Percentiles rank a stretch among this genome's conserved stretches.
phyloP scores from a whole-genome alignment of 2,113 vertebrate genomes.

The Bubalus kerabau region DNA sequence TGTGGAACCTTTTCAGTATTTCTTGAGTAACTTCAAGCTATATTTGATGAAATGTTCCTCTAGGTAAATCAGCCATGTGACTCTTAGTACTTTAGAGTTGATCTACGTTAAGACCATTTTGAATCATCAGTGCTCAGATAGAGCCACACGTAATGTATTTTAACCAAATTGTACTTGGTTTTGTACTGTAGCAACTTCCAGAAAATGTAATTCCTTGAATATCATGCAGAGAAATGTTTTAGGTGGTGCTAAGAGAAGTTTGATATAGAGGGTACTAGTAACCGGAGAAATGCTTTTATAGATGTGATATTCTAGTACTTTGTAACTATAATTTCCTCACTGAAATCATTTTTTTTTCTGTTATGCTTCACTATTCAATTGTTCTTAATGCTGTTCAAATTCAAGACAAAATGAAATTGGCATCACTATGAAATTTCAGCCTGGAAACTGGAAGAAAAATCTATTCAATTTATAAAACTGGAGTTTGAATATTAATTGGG shows the following conservation, averaged over 20 bases:
- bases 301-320: background rate
- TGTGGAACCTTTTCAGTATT: background rate
- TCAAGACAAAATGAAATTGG: conserved; percentile 10
- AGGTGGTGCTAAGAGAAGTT: background rate
- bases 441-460: background rate
- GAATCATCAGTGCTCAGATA: background rate
- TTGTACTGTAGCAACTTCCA: background rate
- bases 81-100: background rate
- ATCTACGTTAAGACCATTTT: background rate
- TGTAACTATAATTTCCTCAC: background rate
- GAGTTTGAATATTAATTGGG: background rate
- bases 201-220: background rate
- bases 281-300: background rate
- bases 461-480: background rate
- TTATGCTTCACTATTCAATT: background rate
- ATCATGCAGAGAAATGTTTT: background rate
- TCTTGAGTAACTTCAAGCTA: background rate
- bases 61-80: background rate
- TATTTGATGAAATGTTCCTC: background rate
- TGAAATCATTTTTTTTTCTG: background rate
- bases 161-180: background rate
- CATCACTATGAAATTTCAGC: background rate
- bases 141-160: background rate
- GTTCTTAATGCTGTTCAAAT: background rate
- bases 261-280: background rate